These are phyloP conservation scores for Leptonema lineaticorne DNA, from an alignment of 1,140 invertebrate genomes.

Conservation along the genomic window DNA sequence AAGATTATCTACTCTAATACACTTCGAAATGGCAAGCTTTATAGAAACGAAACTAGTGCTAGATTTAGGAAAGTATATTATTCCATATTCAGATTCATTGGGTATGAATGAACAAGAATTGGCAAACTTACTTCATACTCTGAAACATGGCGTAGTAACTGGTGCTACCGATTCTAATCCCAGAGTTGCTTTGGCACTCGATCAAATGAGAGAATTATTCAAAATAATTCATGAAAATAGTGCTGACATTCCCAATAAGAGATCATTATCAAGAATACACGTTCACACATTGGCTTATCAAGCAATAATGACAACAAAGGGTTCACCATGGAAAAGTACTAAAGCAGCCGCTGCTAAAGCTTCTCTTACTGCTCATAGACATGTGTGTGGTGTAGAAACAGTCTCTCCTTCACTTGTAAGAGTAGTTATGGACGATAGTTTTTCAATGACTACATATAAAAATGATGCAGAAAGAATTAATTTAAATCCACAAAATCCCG, in stretches of 20 bases:
- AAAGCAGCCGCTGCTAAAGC: constrained; percentile 82
- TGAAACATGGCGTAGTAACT: constrained; percentile 71
- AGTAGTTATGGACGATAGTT: constrained; percentile 83
- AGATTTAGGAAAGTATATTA: constrained; percentile 67
- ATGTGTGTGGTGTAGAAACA: constrained; percentile 77
- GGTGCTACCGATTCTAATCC: constrained; percentile 78
- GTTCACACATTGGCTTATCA: constrained; percentile 88
- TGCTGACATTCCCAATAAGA: constrained; percentile 51
- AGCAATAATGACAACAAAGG: constrained; percentile 73
- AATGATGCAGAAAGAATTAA: constrained; percentile 59
- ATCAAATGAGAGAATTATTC: constrained; percentile 81
- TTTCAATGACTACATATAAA: constrained; percentile 66
- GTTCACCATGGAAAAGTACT: constrained; percentile 73
- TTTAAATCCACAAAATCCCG: constrained; percentile 69
- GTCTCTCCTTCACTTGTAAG: constrained; percentile 70
- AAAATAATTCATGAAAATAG: constrained; percentile 56
- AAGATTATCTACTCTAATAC: constrained; percentile 64
- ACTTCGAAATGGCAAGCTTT: constrained; percentile 90
- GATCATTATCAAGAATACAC: constrained; percentile 75
- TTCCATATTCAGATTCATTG: constrained; percentile 80
- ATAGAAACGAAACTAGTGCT: constrained; percentile 69
- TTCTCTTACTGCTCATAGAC: constrained; percentile 79
- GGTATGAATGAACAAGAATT: constrained; percentile 92
- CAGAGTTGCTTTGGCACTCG: constrained; percentile 75
- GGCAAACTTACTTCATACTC: constrained; percentile 71